These are phyloP conservation scores for Rotaria magnacalcarata DNA, from an alignment of 2,888 invertebrate species.

Conservation along the genomic window DNA sequence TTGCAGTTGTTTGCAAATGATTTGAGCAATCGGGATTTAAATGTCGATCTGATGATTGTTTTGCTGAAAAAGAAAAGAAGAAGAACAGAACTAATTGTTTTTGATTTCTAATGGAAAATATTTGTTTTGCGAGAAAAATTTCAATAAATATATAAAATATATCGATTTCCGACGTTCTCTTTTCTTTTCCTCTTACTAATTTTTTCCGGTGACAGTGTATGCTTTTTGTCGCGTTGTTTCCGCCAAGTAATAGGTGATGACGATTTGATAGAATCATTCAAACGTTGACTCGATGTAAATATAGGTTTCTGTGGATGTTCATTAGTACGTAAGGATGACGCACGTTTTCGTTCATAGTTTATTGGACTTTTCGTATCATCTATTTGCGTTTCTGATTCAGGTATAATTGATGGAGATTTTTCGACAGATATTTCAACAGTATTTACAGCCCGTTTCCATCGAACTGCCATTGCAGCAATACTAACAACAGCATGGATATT, in stretches of 20 bases:
- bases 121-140: too few species aligned
- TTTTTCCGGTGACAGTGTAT: not conserved
- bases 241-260: not conserved
- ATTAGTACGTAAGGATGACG: not conserved
- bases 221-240: not conserved
- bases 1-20: not conserved
- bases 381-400: not conserved
- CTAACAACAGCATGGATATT: not conserved
- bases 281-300: not conserved
- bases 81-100: too few species aligned
- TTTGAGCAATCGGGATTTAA: not conserved
- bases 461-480: conserved; percentile 11
- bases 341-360: not conserved
- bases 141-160: too few species aligned
- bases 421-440: not conserved
- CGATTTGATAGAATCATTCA: not conserved
- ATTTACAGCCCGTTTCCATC: conserved; percentile 13
- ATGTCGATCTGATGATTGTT: not conserved
- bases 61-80: not conserved
- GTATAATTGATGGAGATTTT: not conserved
- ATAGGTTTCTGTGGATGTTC: not conserved
- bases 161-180: not conserved
- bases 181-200: not conserved
- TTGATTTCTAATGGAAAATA: too few species aligned
- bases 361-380: not conserved